These are phyloP conservation scores for Hirtodrosophila histrioides DNA, from an alignment of 2,888 invertebrate genomes.

Conservation along the genomic window DNA sequence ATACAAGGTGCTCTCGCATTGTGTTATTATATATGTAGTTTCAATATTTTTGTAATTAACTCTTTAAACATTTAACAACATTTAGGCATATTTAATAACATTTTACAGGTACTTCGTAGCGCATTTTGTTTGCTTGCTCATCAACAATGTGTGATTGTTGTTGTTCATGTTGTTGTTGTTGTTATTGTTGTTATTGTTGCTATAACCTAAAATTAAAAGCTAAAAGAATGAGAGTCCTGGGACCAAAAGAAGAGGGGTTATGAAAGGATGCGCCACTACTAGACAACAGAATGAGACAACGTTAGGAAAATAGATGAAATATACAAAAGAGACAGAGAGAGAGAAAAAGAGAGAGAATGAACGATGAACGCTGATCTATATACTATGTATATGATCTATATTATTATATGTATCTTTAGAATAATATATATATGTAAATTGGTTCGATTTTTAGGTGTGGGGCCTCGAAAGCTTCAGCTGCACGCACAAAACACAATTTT, in stretches of 20 bases:
- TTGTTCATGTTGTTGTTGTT: slow-evolving; percentile 13
- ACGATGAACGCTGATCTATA: slow-evolving; percentile 4
- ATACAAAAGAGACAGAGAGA: background rate
- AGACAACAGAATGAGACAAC: slow-evolving; percentile 13
- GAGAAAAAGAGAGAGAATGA: background rate
- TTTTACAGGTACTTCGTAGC: slow-evolving; percentile 81
- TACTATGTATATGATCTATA: background rate
- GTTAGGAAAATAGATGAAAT: no score
- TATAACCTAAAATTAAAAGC: slow-evolving; percentile 59
- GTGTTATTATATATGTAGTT: background rate
- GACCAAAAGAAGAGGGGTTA: slow-evolving; percentile 15
- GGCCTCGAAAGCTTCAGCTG: slow-evolving; percentile 25
- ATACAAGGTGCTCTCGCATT: slow-evolving; percentile 10
- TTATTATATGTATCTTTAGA: background rate
- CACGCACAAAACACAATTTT: slow-evolving; percentile 20
- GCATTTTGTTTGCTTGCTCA: slow-evolving; percentile 59
- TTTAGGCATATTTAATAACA: slow-evolving; percentile 47
- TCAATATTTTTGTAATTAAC: slow-evolving; percentile 3
- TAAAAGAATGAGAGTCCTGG: slow-evolving; percentile 29
- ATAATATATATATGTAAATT: background rate
- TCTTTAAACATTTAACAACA: slow-evolving; percentile 48
- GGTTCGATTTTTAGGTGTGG: slow-evolving; percentile 1
- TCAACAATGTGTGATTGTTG: slow-evolving; percentile 43
- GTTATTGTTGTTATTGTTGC: slow-evolving; percentile 14
- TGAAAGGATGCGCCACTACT: slow-evolving; percentile 60